Percentiles rank a stretch among this genome's conserved stretches.
phyloP scores from a whole-genome alignment of 2,113 vertebrate species.

The Channa maculata region DNA sequence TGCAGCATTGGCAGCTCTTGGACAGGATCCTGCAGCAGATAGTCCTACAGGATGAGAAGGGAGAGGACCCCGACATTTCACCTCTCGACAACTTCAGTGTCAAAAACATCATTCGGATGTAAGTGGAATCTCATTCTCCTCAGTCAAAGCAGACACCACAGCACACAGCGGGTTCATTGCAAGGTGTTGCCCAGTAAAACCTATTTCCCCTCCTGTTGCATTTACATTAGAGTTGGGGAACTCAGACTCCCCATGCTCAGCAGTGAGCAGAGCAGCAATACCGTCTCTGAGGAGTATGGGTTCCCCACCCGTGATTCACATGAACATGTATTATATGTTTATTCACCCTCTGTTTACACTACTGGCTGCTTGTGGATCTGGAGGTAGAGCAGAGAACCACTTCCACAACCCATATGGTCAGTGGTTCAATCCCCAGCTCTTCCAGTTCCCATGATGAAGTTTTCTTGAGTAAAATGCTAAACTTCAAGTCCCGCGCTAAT shows the following conservation, averaged over 20 bases:
- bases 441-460: no score
- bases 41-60: constrained; percentile 94
- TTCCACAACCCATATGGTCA: no score
- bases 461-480: no score
- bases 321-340: not conserved
- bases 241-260: no score
- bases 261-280: no score
- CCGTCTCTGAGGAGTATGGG: no score
- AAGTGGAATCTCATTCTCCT: constrained; percentile 69
- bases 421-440: no score
- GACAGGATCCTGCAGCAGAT: constrained; percentile 98
- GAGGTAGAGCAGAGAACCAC: no score
- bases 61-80: constrained; percentile 91
- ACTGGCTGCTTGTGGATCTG: no score
- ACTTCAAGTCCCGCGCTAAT: no score
- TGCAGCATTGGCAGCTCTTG: constrained; percentile 96
- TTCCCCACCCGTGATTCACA: not conserved
- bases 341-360: not conserved
- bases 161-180: no score
- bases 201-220: not conserved
- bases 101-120: constrained; percentile 97
- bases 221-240: not conserved
- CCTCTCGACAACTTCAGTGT: constrained; percentile 97
- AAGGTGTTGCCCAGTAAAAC: no score
- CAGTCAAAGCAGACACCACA: not conserved